Evolutionary conservation across 1,140 invertebrate species (phyloP), one percentile per base, ranked within the genome.

Genomic region (Venturia canescens): DNA sequence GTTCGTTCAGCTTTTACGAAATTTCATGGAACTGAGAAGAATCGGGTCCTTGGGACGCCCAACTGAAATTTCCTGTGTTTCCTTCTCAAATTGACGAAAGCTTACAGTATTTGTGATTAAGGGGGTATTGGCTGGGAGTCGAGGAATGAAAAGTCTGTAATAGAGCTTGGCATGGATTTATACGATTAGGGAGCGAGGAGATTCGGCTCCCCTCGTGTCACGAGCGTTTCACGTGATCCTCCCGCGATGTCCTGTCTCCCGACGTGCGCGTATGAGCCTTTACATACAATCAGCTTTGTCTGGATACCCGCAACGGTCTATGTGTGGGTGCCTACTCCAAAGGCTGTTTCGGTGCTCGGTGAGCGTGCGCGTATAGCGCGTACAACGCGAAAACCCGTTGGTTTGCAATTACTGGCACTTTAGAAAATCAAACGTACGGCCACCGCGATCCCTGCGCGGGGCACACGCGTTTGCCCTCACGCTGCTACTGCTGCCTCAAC

Each of bases 381-480:
- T n/a, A n/a, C n/a, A n/a, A n/a, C n/a, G n/a, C n/a, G n/a, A n/a
- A 53, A 63, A 44, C 21, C 53, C 84, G 87, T 89, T 82, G 78
- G 70, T 83, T 84, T 80, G 85, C 88, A 90, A 90, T 90, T 89
- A 90, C 86, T 84, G 87, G 84, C 84, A 89, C 87, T 90, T 90
- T 88, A 88, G 86, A 86, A 76, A 87, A 88, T 88, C 85, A 89
- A 86, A 88, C 57, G 85, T 87, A 85, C 84, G 83, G 81, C 79
- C 85, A 87, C 70, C 38, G 34, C 9, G 23, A 57, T 23, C 3
- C 11, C 16, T 5, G n/a, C 9, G 7, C 5, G 53, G 4, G 60
- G 74, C 11, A 76, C 74, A 76, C 74, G 74, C 74, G 53, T 53
- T 76, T 53, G 18, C 44, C 50, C 71, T 76, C 74, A 53, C 23